Evolutionary conservation across 1,140 invertebrate species (phyloP).

Genomic region (Mactra quadrangularis): DNA sequence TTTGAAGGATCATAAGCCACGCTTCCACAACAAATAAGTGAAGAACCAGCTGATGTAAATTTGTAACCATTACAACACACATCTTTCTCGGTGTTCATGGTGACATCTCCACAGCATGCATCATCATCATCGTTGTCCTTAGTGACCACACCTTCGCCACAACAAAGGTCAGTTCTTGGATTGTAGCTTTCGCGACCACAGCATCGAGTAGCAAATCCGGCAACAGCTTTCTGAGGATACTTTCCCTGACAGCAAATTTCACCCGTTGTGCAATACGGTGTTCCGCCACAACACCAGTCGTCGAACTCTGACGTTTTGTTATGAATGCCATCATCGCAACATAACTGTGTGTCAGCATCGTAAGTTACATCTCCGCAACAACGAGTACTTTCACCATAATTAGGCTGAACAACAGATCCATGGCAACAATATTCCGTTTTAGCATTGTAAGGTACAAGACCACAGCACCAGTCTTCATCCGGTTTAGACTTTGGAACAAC

Average conservation of each 20-base stretch:
- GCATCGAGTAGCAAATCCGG: constrained; percentile 4
- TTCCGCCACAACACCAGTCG: constrained; percentile 37
- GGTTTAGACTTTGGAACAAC: background rate
- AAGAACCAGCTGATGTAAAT: background rate
- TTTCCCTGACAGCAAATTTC: constrained; percentile 29
- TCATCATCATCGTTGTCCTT: constrained; percentile 2
- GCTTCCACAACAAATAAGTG: constrained; percentile 12
- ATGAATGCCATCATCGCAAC: constrained; percentile 15
- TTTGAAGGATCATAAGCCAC: background rate
- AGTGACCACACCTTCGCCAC: background rate
- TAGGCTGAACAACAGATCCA: constrained; percentile 32
- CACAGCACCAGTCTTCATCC: constrained; percentile 32
- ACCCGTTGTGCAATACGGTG: background rate
- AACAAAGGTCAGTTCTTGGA: constrained; percentile 20
- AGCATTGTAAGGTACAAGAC: constrained; percentile 17
- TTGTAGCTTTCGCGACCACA: constrained; percentile 16
- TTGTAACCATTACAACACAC: constrained; percentile 29
- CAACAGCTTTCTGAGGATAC: background rate
- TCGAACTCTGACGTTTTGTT: constrained; percentile 19
- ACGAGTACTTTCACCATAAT: constrained; percentile 32
- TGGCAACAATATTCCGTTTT: constrained; percentile 22
- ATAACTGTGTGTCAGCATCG: constrained; percentile 23
- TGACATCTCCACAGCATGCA: constrained; percentile 5
- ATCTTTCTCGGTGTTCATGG: constrained; percentile 21
- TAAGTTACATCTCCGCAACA: constrained; percentile 27